Base-by-base conservation (phyloP, 1,140 invertebrate species). In the Lamellibrachia luymesi region DNA sequence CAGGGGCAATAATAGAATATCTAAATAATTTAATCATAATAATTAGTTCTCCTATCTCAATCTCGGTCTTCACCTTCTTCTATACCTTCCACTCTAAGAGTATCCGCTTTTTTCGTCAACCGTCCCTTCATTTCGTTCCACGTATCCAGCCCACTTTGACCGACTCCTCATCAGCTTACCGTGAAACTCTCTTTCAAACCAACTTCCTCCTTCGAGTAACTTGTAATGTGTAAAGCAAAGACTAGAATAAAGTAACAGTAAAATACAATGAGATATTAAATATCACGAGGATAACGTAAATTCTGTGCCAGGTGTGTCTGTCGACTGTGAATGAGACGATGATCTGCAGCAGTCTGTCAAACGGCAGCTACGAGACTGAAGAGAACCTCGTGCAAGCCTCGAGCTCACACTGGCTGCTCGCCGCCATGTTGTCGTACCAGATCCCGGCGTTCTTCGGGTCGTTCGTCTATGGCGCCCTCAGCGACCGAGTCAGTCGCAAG, bases 401-500 rank as follows among this genome's bases (percentile, higher is more conserved):
- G 49, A 51, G 49, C 8, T 91, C 91, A 2, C 91, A 91, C 91
- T 91, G 91, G 91, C 7, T 91, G 49, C 51, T 91, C 7, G 49
- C 49, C 91, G 51, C 51, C 49, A 51, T 51, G 91, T 51, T 91
- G 49, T 91, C 5, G 2, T 91, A 50, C 51, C 49, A 91, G 51
- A 91, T 91, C 91, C 91, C 91, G 51, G 49, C 22, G 49, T 50
- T 91, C 22, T 4, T 91, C 22, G 51, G 13, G 51, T 50, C 91
- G 2, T 91, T 91, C 51, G 22, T 51, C 6, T 91, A 91, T 4
- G 91, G 91, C 7, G 49, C 91, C 13, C 91, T 91, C 49, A 91
- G 91, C 22, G 91, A 91, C 51, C 91, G 51, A 13, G 49, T 91
- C 91, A 91, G 91, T n/a, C 49, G 91, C 7, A 91, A 91, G 51